Evolutionary conservation across 2,888 invertebrate genomes (phyloP), one percentile per base, ranked within the genome.

Genomic region (Spodoptera picta): DNA sequence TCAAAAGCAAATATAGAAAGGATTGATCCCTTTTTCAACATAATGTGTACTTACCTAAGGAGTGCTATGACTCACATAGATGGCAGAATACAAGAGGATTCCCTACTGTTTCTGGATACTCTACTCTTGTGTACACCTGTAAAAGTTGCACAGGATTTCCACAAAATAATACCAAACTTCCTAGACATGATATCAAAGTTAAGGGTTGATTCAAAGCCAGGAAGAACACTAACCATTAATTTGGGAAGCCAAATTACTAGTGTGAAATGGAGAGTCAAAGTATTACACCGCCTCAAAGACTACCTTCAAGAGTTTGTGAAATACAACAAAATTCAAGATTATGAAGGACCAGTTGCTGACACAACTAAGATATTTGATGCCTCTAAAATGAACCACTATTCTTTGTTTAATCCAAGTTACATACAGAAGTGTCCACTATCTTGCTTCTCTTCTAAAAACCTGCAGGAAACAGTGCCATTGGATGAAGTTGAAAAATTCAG

Each of bases 21-120:
- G 77, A 87, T 97, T 12, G 87, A 95, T 46, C 98, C 98, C 10
- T 98, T 98, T 87, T 97, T 97, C 84, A 96, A 96, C 68, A 95
- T 97, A 6, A 91, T 98, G 65, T 96, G 97, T 23, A 97, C 97
- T 1, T 97, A 98, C 87, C 89, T 98, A 51, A 96, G 97, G 57
- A 98, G 98, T 92, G 97, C 98, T 0, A 98, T 99, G 98, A 98
- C 98, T 0, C 98, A 98, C 82, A 97, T 99, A 65, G 96, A 97
- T 85, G 95, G 95, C 11, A 94, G 95, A 54, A 96, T 99, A 69
- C 97, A 98, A 85, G 97, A 98, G 85, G 98, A 98, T 88, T 97
- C 98, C 0, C 92, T 99, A 0, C 85, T 96, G 0, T 95, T 98
- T 73, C 91, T 99, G 19, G 98, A 98, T 83, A 94, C 97, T 47